A percentile compares a stretch with the other conserved stretches of the same genome.
Conservation (phyloP, 2,888 invertebrate genomes). For the Sepiola atlantica region DNA sequence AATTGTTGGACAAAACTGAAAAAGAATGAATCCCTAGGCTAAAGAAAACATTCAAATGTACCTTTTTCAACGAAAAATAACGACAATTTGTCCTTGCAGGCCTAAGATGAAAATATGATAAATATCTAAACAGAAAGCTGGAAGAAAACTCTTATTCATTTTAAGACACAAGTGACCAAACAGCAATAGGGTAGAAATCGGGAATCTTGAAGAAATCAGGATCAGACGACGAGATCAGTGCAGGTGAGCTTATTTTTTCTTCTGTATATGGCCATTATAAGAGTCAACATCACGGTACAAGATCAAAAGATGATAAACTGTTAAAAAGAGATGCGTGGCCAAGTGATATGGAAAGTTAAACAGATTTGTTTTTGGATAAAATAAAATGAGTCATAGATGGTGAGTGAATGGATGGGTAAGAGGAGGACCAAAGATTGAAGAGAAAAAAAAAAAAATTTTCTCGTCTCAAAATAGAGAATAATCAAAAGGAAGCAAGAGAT, state of each 20-base stretch:
- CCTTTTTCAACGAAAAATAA: slow-evolving; percentile 32
- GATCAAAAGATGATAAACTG: not conserved
- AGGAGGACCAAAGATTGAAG: not conserved
- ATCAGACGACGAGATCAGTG: not conserved
- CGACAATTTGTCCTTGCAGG: not conserved
- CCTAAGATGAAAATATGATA: not conserved
- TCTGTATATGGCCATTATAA: not conserved
- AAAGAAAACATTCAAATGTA: not conserved
- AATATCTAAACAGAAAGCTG: not conserved
- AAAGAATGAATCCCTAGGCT: not conserved
- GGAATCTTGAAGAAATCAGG: not conserved
- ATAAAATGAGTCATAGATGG: not conserved
- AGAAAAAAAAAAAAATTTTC: not conserved
- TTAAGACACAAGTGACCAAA: not conserved
- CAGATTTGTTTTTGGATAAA: not conserved
- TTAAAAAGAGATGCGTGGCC: not conserved
- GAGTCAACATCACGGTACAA: not conserved
- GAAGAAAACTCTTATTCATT: slow-evolving; percentile 32
- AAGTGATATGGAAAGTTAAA: not conserved
- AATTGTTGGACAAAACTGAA: slow-evolving; percentile 32
- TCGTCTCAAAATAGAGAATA: too few relatives aligned
- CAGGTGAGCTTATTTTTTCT: not conserved
- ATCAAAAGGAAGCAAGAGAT: too few relatives aligned
- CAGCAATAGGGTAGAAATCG: not conserved
- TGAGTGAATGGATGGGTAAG: not conserved